A percentile compares a stretch with the other conserved stretches of the same genome.
phyloP scores from a whole-genome alignment of 2,888 invertebrate genomes.

The Auanema sp. region DNA sequence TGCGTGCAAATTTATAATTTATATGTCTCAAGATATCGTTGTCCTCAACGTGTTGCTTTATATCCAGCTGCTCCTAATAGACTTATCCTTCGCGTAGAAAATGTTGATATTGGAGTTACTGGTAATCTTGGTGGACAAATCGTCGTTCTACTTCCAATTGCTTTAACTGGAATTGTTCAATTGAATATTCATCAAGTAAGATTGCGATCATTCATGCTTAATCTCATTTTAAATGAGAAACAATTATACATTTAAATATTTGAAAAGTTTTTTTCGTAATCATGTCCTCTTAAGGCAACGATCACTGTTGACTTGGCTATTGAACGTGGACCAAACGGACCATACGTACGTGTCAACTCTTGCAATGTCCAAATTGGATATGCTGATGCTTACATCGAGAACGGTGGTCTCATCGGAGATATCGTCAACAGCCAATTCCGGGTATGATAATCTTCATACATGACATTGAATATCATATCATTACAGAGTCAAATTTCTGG shows the following conservation, averaged over 20 bases:
- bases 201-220: too few relatives aligned
- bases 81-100: conserved; percentile 56
- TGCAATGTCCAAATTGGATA: conserved; percentile 53
- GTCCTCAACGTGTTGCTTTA: conserved; percentile 55
- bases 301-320: conserved; percentile 45
- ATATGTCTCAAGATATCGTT: conserved; percentile 58
- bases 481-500: conserved; percentile 46
- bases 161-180: conserved; percentile 57
- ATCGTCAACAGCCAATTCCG: conserved; percentile 59
- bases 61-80: conserved; percentile 60
- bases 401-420: conserved; percentile 60
- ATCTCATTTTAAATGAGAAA: conserved; percentile 11
- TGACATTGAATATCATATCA: not conserved
- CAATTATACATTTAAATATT: not conserved
- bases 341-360: conserved; percentile 44
- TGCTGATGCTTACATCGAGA: conserved; percentile 59
- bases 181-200: conserved; percentile 53
- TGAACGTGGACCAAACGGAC: conserved; percentile 41
- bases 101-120: conserved; percentile 60
- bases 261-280: too few relatives aligned
- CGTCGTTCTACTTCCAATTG: conserved; percentile 55
- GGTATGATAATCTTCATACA: conserved; percentile 29
- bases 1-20: conserved; percentile 60
- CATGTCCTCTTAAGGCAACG: conserved; percentile 22
- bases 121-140: conserved; percentile 61